Evolutionary conservation across 92 coral and sea anemone species (phyloP).

Genomic region (Parazoanthus swiftii): DNA sequence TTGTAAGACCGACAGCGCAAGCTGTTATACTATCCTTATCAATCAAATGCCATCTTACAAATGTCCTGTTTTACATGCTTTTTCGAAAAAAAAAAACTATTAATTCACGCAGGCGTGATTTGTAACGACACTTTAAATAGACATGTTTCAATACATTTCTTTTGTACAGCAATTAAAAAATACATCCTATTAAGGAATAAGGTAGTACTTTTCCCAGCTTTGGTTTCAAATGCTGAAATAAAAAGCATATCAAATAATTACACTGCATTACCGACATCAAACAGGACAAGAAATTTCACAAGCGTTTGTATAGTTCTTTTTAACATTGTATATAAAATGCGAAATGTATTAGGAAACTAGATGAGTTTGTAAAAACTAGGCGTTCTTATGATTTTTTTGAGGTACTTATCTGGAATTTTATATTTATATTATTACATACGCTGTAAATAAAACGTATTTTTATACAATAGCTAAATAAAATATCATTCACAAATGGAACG

Average conservation of each 20-base stretch:
- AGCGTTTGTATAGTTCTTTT: neutral
- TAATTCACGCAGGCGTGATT: conserved; percentile 14
- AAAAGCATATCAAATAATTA: neutral
- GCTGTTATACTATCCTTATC: too few species aligned
- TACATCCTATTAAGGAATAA: too few species aligned
- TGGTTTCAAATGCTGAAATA: neutral
- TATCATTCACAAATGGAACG: neutral
- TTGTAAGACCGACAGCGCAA: too few species aligned
- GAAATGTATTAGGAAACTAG: too few species aligned
- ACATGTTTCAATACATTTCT: neutral
- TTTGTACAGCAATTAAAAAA: neutral
- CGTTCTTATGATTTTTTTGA: neutral
- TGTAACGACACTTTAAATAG: neutral
- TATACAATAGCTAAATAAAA: neutral
- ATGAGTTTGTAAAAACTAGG: neutral
- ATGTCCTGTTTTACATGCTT: too few species aligned
- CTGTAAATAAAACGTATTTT: conserved; percentile 6
- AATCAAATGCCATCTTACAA: too few species aligned
- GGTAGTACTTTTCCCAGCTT: neutral
- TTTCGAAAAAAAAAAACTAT: neutral
- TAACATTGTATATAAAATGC: neutral
- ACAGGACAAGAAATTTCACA: neutral
- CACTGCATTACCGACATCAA: neutral
- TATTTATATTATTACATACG: neutral
- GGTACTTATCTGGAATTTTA: neutral